These are phyloP conservation scores for Polymixis flavicincta DNA, from an alignment of 2,888 invertebrate species.

Conservation along the genomic window DNA sequence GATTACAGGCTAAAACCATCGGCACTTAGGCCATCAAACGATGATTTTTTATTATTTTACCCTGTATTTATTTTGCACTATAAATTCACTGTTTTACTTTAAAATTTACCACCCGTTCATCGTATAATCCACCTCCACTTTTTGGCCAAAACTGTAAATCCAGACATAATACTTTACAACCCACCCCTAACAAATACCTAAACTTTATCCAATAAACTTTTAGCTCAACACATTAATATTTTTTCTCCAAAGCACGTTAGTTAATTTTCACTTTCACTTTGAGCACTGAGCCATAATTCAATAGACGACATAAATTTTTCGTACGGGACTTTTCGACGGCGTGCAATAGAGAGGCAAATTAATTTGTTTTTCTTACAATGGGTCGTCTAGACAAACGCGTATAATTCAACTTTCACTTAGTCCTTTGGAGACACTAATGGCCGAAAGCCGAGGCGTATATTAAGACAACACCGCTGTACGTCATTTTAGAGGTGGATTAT, in stretches of 20 bases:
- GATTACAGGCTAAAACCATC: too few species aligned
- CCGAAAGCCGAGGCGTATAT: slow-evolving; percentile 77
- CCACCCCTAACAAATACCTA: slow-evolving; percentile 38
- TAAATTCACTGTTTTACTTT: slow-evolving; percentile 19
- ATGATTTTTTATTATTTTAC: too few species aligned
- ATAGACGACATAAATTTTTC: slow-evolving; percentile 85
- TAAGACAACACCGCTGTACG: slow-evolving; percentile 75
- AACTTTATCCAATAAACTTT: slow-evolving; percentile 39
- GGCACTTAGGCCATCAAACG: too few species aligned
- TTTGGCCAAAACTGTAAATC: slow-evolving; percentile 48
- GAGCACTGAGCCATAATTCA: slow-evolving; percentile 81
- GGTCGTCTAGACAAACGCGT: slow-evolving; percentile 88
- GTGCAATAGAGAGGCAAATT: slow-evolving; percentile 86
- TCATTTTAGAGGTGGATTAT: slow-evolving; percentile 73
- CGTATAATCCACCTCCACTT: slow-evolving; percentile 18
- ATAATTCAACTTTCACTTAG: slow-evolving; percentile 90
- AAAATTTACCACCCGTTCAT: slow-evolving; percentile 11
- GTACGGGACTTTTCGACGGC: slow-evolving; percentile 84
- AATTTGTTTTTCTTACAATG: slow-evolving; percentile 90
- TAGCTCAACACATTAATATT: slow-evolving; percentile 53
- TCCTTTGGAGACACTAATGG: slow-evolving; percentile 84
- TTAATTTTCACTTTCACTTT: slow-evolving; percentile 82
- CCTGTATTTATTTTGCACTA: neutral
- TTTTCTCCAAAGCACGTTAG: slow-evolving; percentile 70
- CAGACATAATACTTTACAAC: slow-evolving; percentile 33